These are phyloP conservation scores for Nymphicus hollandicus DNA, from an alignment of 2,113 vertebrate species.

Conservation along the genomic window DNA sequence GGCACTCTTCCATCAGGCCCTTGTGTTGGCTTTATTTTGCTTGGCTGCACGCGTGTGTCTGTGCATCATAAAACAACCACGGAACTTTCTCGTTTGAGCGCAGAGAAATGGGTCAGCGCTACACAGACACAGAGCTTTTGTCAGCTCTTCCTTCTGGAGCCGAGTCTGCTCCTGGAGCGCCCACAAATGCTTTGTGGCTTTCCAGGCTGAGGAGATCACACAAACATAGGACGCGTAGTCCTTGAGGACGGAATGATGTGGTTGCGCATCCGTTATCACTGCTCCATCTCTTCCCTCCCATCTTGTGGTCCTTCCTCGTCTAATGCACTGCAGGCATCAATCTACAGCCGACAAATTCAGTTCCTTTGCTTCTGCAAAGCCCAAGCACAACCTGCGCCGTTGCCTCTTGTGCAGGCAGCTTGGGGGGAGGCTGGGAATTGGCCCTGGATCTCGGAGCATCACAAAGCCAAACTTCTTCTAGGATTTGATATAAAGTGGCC, in stretches of 20 bases:
- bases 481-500: slow-evolving; percentile 28
- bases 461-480: not conserved
- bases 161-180: not conserved
- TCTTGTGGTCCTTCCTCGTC: fast-evolving
- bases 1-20: not conserved
- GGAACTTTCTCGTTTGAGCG: not conserved
- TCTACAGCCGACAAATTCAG: not conserved
- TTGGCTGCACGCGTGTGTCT: not conserved
- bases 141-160: not conserved
- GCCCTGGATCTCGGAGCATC: fast-evolving
- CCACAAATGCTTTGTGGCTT: not conserved
- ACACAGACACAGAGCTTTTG: not conserved
- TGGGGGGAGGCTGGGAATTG: not conserved
- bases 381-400: fast-evolving
- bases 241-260: fast-evolving
- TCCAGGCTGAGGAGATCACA: not conserved
- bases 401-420: not conserved
- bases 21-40: not conserved
- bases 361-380: not conserved
- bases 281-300: not conserved
- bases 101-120: not conserved
- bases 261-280: fast-evolving
- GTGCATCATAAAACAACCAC: not conserved
- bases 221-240: fast-evolving
- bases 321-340: not conserved